Evolutionary conservation across 35 echinoderm and acorn worm genomes (phyloP).

Genomic region (Apostichopus parvimensis): DNA sequence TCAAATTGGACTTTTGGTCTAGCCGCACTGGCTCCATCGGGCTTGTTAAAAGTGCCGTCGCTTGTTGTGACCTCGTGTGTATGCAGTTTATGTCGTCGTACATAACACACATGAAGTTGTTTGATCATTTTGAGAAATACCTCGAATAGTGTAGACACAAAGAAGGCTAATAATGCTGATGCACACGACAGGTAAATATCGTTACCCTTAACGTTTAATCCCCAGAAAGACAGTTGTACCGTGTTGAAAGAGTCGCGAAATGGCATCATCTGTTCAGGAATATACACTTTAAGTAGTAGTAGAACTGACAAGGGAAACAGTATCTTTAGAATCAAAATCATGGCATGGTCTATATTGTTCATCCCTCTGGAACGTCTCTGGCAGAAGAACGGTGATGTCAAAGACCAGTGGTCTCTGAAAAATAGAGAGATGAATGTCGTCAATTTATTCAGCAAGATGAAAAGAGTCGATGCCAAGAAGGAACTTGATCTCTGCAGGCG

Average conservation of each 20-base stretch:
- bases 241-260: not conserved
- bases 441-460: not conserved
- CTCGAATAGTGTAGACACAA: not conserved
- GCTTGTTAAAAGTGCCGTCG: not conserved
- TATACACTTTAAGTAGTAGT: not conserved
- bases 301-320: not conserved
- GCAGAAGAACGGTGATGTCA: not conserved
- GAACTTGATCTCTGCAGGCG: not conserved
- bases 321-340: not conserved
- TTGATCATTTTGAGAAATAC: not conserved
- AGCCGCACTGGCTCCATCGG: not conserved
- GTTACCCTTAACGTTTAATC: not conserved
- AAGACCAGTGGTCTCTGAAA: not conserved
- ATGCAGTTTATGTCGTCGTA: not conserved
- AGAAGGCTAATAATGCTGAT: constrained; percentile 16
- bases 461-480: not conserved
- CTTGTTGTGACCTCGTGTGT: not conserved
- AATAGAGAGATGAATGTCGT: not conserved
- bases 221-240: not conserved
- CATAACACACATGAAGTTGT: not conserved
- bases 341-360: not conserved
- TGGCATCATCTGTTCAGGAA: not conserved
- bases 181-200: not conserved
- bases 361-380: not conserved
- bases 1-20: not conserved